These are phyloP conservation scores for Mesaphorura yosii DNA, from an alignment of 1,140 invertebrate genomes.

Conservation along the genomic window DNA sequence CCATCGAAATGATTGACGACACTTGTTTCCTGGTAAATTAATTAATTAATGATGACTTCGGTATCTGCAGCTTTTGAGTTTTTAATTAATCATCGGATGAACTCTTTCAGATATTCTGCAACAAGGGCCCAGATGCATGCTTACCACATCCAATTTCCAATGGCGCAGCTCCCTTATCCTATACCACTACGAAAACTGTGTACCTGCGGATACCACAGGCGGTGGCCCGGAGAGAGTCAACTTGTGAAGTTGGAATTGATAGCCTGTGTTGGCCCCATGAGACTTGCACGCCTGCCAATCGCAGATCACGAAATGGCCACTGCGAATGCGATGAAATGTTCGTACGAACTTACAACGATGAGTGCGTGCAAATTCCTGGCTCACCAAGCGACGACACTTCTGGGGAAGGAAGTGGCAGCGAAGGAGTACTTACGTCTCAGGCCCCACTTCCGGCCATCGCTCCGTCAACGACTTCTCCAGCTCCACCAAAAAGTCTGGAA, in stretches of 20 bases:
- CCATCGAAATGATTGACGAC: slow-evolving; percentile 60
- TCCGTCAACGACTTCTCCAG: slow-evolving; percentile 35
- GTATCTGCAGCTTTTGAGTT: neutral
- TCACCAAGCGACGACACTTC: neutral
- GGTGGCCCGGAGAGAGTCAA: neutral
- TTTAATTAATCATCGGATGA: no score
- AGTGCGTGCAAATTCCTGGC: slow-evolving; percentile 12
- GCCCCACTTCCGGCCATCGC: slow-evolving; percentile 31
- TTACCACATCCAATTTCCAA: neutral
- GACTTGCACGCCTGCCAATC: slow-evolving; percentile 33
- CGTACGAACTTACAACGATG: slow-evolving; percentile 42
- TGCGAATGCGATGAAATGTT: slow-evolving; percentile 55
- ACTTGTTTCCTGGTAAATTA: slow-evolving; percentile 50
- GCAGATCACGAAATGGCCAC: slow-evolving; percentile 43
- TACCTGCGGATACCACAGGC: neutral
- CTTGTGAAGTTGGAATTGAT: slow-evolving; percentile 34
- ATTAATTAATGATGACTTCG: neutral
- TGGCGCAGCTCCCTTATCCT: neutral
- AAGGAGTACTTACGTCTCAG: neutral
- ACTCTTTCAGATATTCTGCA: neutral
- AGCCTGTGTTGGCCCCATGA: slow-evolving; percentile 34
- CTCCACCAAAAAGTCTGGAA: slow-evolving; percentile 51
- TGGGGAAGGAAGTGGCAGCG: neutral
- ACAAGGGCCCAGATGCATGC: neutral
- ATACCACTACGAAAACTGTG: neutral